Base-by-base conservation (phyloP, 2,888 invertebrate species). In the Caenorhabditis parvicauda region DNA sequence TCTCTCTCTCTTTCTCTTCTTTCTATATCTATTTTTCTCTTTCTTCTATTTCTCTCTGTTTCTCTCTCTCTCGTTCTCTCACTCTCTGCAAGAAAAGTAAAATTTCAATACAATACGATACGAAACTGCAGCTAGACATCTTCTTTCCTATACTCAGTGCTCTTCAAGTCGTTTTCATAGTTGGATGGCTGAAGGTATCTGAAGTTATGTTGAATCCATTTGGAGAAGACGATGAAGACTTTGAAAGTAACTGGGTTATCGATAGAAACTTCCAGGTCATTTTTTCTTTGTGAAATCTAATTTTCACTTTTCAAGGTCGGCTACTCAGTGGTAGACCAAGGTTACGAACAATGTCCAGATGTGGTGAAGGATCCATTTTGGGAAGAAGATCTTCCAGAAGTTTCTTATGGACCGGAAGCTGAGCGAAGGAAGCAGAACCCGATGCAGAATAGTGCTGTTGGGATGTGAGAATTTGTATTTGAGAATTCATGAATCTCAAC, bases 181-280 rank as follows among this genome's bases (percentile, higher is more conserved):
- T 77, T 17, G 77, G 77, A 7, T 77, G 77, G 77, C 54, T 73
- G 42, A 77, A 77, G 50, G 76, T 77, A 22, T 75, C 77, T 7
- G 74, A 77, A 59, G 75, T 77, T 7, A 60, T 77, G 58, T 45
- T 77, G 35, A 77, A 77, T 55, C 77, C 77, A 2, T 58, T 77
- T 7, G 74, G 74, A 17, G 71, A 72, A 25, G 74, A 75, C 39
- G 73, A 76, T 48, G 76, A 77, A 44, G 77, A 77, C 58, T 75
- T 77, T 53, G 76, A 77, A 28, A 65, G 65, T 12, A 77, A 77
- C 54, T 77, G 72, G 68, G 72, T 76, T n/a, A 63, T 76, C 28
- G 76, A 76, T 43, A 52, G 76, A 51, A 76, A 76, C 54, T 54
- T 74, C 1, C 66, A 75, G 60, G 74, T 75, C 2, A 65, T 5